These are phyloP conservation scores for Catharus minimus DNA, from an alignment of 2,113 vertebrate genomes.

Conservation along the genomic window DNA sequence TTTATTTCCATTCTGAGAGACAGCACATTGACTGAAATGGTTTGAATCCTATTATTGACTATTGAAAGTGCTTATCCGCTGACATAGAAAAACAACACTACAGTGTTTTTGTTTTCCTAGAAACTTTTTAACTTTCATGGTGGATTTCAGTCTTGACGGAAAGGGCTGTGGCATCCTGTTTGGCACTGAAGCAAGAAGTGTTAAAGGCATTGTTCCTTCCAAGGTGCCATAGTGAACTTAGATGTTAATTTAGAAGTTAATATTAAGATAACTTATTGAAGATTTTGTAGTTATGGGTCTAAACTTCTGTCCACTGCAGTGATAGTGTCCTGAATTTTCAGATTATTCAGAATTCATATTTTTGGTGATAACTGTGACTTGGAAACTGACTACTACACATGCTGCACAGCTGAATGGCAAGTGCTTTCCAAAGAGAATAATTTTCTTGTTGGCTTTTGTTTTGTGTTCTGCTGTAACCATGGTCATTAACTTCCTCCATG, in stretches of 20 bases:
- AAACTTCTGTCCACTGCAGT: neutral
- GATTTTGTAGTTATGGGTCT: rapidly evolving
- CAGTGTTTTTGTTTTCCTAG: neutral
- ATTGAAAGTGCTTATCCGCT: neutral
- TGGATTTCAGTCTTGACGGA: neutral
- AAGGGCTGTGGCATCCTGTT: constrained; percentile 4
- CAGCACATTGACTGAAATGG: neutral
- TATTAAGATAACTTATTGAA: neutral
- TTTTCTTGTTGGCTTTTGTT: neutral
- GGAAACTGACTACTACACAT: rapidly evolving
- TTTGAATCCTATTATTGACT: neutral
- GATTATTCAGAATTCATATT: neutral
- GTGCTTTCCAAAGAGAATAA: neutral
- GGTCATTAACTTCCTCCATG: neutral
- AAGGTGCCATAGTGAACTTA: neutral
- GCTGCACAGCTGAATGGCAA: neutral
- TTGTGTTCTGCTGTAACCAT: neutral
- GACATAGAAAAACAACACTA: neutral
- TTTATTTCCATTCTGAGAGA: neutral
- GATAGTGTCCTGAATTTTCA: neutral
- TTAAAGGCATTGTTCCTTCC: neutral
- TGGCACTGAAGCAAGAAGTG: neutral
- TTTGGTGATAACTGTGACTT: neutral
- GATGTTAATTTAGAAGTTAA: neutral
- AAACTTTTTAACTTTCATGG: neutral